Conservation (phyloP, 1,140 invertebrate genomes). For the Zelostemma sp. region DNA sequence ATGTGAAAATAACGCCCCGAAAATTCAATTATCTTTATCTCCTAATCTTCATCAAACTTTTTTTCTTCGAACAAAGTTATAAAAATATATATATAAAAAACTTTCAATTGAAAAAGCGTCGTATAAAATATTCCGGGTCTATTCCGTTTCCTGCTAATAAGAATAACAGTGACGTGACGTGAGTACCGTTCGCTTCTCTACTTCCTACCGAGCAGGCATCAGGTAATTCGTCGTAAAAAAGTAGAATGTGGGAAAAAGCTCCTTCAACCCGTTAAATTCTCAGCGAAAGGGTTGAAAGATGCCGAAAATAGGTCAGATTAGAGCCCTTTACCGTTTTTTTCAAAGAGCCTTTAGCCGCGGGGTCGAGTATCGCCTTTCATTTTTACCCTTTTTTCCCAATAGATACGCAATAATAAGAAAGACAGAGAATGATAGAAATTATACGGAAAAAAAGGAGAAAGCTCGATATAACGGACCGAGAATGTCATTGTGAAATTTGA, state of each 20-base stretch:
- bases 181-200: slow-evolving; percentile 46
- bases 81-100: neutral
- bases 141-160: slow-evolving; percentile 37
- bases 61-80: too few species aligned
- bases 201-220: slow-evolving; percentile 46
- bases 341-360: slow-evolving; percentile 55
- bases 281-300: slow-evolving; percentile 61
- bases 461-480: neutral
- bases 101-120: slow-evolving; percentile 11
- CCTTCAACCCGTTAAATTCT: slow-evolving; percentile 58
- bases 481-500: too few species aligned
- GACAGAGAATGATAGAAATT: slow-evolving; percentile 19
- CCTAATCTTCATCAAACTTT: too few species aligned
- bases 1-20: too few species aligned
- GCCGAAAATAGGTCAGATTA: slow-evolving; percentile 60
- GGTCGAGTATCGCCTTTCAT: slow-evolving; percentile 61
- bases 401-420: slow-evolving; percentile 13
- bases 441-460: slow-evolving; percentile 6
- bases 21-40: too few species aligned
- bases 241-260: slow-evolving; percentile 66
- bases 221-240: slow-evolving; percentile 61
- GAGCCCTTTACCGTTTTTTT: slow-evolving; percentile 53
- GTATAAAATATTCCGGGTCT: slow-evolving; percentile 39
- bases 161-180: slow-evolving; percentile 48
- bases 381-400: slow-evolving; percentile 24